Evolutionary conservation across 2,888 invertebrate genomes (phyloP), one percentile per base, ranked within the genome.

Genomic region (Hemicrepidius hirtus): DNA sequence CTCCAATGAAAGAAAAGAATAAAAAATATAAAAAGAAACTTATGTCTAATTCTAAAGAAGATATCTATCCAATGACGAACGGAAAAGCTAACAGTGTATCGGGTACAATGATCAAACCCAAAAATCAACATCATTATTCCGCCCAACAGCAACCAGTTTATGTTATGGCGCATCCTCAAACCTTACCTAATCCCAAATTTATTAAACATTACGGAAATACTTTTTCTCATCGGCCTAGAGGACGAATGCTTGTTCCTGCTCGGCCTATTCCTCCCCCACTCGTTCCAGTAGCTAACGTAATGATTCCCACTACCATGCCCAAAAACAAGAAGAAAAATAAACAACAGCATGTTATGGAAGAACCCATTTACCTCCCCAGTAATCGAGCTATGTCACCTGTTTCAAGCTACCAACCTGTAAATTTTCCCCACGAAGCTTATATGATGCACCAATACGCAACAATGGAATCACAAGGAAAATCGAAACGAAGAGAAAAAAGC

Each of bases 1-100:
- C 96, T 1, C 94, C 95, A 0, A 90, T 90, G 3, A 92, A 91
- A 80, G 89, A 90, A 63, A 92, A 92, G 81, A 89, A 90, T 69
- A 91, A 91, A 81, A 92, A 90, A 79, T 89, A 89, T 77, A 88
- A 88, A 49, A 90, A 90, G 83, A 90, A 91, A 83, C 87, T 88
- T 78, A 87, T 89, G 28, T 88, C 89, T 0, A 89, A 89, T n/a
- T 89, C 89, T 16, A 88, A 87, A 20, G 91, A 91, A 77, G 91
- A 91, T 80, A 76, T 90, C 77, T 90, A 91, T 71, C 89, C 89
- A 7, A 83, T 88, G 70, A 88, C 88, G 87, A 89, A 89, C 72
- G 90, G 86, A 83, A 86, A 84, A 77, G 85, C 86, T 0, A 85
- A 84, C 69, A 75, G 75, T 20, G 40, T 75, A 13, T 68, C 84